phyloP scores from a whole-genome alignment of 2,888 invertebrate species.

The Salpingus planirostris region DNA sequence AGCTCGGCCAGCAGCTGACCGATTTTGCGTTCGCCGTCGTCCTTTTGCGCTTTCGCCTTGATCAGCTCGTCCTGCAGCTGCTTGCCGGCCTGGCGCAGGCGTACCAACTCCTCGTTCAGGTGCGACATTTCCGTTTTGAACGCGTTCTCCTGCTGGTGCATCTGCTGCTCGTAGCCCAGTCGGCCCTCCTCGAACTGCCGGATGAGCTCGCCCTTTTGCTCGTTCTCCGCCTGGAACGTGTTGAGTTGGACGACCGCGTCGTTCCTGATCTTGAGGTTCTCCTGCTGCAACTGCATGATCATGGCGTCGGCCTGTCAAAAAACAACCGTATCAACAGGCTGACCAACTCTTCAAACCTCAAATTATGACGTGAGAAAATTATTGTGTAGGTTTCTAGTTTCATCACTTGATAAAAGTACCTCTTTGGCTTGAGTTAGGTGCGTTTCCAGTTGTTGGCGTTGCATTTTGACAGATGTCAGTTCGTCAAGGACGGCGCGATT shows the following conservation, averaged over 20 bases:
- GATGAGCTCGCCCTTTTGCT: slow-evolving; percentile 47
- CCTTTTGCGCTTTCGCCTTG: slow-evolving; percentile 44
- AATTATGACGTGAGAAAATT: slow-evolving; percentile 3
- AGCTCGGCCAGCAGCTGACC: no score
- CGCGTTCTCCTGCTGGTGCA: slow-evolving; percentile 43
- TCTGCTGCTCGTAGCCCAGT: no score
- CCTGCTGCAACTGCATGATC: slow-evolving; percentile 32
- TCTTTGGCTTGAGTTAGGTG: slow-evolving; percentile 56
- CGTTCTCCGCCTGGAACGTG: slow-evolving; percentile 44
- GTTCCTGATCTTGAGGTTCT: no score
- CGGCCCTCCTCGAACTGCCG: slow-evolving; percentile 15
- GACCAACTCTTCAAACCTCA: slow-evolving; percentile 3
- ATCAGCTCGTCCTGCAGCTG: slow-evolving; percentile 48
- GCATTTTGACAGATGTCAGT: slow-evolving; percentile 49
- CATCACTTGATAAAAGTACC: no score
- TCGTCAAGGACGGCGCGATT: slow-evolving; percentile 48
- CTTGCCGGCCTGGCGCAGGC: slow-evolving; percentile 34
- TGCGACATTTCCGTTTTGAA: slow-evolving; percentile 43
- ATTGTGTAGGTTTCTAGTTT: no score
- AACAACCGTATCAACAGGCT: no score
- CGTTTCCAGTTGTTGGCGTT: slow-evolving; percentile 57
- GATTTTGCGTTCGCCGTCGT: slow-evolving; percentile 39
- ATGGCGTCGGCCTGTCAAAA: slow-evolving; percentile 33
- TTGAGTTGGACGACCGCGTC: slow-evolving; percentile 27
- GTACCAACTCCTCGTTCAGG: slow-evolving; percentile 40